These are phyloP conservation scores for Neofelis nebulosa DNA, from an alignment of 2,113 vertebrate genomes.

Conservation along the genomic window DNA sequence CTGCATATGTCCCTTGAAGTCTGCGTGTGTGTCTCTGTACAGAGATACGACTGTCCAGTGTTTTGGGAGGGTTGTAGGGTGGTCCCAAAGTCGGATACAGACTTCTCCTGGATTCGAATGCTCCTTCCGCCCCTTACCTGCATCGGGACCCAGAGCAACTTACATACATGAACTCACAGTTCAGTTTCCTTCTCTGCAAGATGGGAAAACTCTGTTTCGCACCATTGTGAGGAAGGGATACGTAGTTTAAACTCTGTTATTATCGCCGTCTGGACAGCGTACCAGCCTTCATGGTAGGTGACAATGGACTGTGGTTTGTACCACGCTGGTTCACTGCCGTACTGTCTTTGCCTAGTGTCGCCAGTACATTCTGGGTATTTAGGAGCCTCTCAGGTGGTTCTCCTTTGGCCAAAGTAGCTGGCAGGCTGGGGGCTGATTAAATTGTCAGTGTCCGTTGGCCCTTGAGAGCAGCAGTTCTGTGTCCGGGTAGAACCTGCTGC, in stretches of 20 bases:
- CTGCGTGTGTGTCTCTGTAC: accelerated
- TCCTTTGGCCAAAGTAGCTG: neutral
- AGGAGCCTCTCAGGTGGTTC: neutral
- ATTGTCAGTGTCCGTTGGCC: accelerated
- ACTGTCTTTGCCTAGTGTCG: neutral
- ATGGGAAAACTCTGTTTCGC: neutral
- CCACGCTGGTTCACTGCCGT: accelerated
- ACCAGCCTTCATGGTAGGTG: accelerated
- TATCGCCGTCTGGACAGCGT: accelerated
- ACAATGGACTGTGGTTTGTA: neutral
- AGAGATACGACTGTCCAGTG: accelerated
- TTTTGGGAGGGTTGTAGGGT: neutral
- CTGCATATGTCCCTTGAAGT: accelerated
- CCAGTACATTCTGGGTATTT: neutral
- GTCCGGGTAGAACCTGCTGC: neutral
- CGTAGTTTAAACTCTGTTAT: neutral
- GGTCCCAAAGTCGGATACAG: neutral
- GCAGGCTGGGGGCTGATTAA: neutral
- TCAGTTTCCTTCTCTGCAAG: neutral
- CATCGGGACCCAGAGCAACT: neutral
- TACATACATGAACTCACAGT: too few species aligned
- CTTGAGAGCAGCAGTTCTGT: accelerated
- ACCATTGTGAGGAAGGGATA: neutral
- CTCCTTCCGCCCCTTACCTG: neutral
- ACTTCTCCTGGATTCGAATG: accelerated